Conservation (phyloP, 1,140 invertebrate genomes). For the Lutraria rhynchaena region DNA sequence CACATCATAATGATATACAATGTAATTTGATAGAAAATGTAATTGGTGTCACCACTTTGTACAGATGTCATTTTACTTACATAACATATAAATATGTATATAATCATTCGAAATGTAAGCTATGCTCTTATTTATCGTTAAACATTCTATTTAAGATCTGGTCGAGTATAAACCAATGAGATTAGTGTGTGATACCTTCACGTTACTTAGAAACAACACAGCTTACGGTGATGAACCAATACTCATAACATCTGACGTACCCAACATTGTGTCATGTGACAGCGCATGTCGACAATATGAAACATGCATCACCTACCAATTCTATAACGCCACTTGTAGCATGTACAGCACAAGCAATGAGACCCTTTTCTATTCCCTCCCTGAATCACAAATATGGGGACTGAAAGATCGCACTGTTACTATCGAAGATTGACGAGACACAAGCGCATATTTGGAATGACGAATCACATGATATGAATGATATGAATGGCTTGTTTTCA, state of each 20-base stretch:
- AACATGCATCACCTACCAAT: neutral
- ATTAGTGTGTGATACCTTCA: neutral
- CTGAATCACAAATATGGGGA: constrained; percentile 1
- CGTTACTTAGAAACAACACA: neutral
- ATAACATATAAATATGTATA: neutral
- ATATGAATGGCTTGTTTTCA: too few relatives aligned
- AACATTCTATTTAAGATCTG: neutral
- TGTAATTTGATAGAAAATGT: neutral
- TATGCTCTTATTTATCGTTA: neutral
- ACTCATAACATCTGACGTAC: neutral
- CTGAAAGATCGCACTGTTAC: neutral
- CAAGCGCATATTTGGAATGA: too few relatives aligned
- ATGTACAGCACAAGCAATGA: constrained; percentile 7
- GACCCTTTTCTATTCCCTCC: neutral
- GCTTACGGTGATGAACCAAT: neutral
- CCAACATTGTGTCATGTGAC: neutral
- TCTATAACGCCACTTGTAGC: neutral
- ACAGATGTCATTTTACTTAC: neutral
- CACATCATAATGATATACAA: neutral
- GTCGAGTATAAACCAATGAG: neutral
- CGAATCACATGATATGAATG: too few relatives aligned
- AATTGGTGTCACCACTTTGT: neutral
- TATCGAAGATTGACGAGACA: too few relatives aligned
- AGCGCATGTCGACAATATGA: neutral
- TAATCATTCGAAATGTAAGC: neutral